Base-by-base conservation (phyloP, 2,113 vertebrate species). In the Myiagra hebetior region DNA sequence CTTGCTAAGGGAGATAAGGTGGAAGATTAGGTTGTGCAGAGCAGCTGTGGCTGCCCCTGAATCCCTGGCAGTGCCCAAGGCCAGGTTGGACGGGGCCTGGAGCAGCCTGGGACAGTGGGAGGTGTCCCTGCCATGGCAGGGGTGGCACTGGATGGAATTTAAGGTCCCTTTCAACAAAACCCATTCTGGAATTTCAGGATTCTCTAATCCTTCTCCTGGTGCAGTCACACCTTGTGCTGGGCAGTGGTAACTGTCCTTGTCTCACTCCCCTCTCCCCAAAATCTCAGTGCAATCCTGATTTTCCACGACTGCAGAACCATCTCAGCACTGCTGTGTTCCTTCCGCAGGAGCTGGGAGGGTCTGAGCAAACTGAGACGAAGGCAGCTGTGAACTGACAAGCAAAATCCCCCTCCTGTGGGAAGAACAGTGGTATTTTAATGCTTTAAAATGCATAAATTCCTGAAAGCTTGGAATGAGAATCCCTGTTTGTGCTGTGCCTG, bases 281-380 rank as follows among this genome's bases (percentile, higher is more conserved):
- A 63, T 11, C 52, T 75, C 46, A 3, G 10, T 33, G n/a, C 42
- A 57, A 30, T 28, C 67, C 62, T n/a, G 8, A 7, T 27, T 35
- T 35, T 12, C n/a, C 49, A 13, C 0, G 0, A 2, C 21, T 18
- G 59, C 18, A 8, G 64, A 11, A 33, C 18, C 22, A 22, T 11
- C 49, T 24, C 59, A 13, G 57, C 13, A 5, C 3, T 19, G 20
- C 1, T 59, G 33, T 52, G 35, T 42, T 75, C 37, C 24, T 49
- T 47, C 21, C 41, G 21, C 15, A 60, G 37, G 20, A 65, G 30
- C 10, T 9, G 5, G 62, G 35, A 39, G 68, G 44, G 37, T 27
- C 73, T 75, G 47, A 95, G 64, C n/a, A 76, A 80, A 50, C 5
- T 2, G 1, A 41, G 28, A 57, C 1, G 1, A 41, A 52, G 49